Evolutionary conservation across 2,113 vertebrate species (phyloP), one percentile per base, ranked within the genome.

Genomic region (Corydoras maculifer): DNA sequence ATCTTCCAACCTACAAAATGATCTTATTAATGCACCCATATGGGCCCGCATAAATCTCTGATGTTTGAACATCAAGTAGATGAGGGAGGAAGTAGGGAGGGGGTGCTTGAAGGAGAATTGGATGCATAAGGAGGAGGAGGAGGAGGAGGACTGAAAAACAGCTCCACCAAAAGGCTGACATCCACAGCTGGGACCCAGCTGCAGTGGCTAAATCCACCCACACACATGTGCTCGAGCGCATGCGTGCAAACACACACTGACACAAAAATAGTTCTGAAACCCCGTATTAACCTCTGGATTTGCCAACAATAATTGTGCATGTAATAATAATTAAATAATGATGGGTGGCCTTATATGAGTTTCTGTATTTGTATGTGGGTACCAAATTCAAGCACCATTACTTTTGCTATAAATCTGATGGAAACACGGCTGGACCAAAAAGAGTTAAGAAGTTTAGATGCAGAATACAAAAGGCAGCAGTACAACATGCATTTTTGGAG

Each of bases 111-210:
- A 18, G 53, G 49, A 35, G 50, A 29, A 13, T 25, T 25, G 18
- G 18, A 25, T 2, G 2, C 18, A 25, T 25, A 67, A 60, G 66
- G 62, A 73, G 35, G 50, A 43, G 35, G 60, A 79, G 72, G 84
- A 51, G 72, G 62, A 69, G 58, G 64, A 75, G 78, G 65, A 66
- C 48, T 55, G 70, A 63, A 64, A 69, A 75, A 62, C 66, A 59
- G 73, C 73, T 69, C 50, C 61, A 64, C 66, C 65, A 68, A 78
- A 70, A 68, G 35, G 30, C 72, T 75, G 75, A 81, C 82, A 83
- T 82, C 83, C 89, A 88, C 92, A 93, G 91, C 91, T 93, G 92
- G 88, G 79, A 82, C 74, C 86, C 92, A 93, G 91, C 91, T 93
- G 92, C 76, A 82, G 80, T 72, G 65, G 79, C 77, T 35, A 60